Base-by-base conservation (phyloP, 2,797 vertebrate genomes). In the Epinephelus coioides region DNA sequence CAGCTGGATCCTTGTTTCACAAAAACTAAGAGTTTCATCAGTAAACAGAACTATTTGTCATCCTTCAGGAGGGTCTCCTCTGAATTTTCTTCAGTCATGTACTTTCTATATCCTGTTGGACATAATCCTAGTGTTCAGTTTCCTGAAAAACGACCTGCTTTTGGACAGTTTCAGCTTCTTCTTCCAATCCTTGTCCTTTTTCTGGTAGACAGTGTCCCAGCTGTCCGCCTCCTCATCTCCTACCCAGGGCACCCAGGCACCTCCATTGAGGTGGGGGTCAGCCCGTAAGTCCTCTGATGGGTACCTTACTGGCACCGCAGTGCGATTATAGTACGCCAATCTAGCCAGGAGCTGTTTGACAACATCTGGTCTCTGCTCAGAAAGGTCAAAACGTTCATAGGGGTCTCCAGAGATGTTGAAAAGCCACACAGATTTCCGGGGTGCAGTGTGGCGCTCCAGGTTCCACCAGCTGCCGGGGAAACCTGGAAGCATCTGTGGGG, bases 381-480 rank as follows among this genome's bases (percentile, higher is more conserved):
- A 96, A 19, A 98, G 92, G 86, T 99, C 98, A 0, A 96, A 94
- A 3, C 97, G 96, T 77, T 99, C 98, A 0, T 97, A 97, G 1
- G 98, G 98, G 88, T 99, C 98, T 0, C 96, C 95, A 0, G 97
- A 97, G 89, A 99, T 97, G 90, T 99, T 99, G 91, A 99, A 99
- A 76, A 99, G 97, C 98, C 98, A 99, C 83, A 99, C 66, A 0
- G 98, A 97, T 86, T 96, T 97, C 18, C 70, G 76, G 0, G 95
- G 94, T 0, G 92, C 79, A 0, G 93, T 95, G 92, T 97, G 96
- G 5, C 98, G 96, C 84, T 99, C 98, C 81, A 99, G 91, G 92
- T 96, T 97, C 98, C 98, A 99, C 97, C 98, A 99, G 83, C 95
- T 95, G 1, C 92, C 95, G 0, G 98, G 98, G 76, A 99, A 99